Conservation (phyloP, 2,888 invertebrate species). For the Oconnorella tubifera region DNA sequence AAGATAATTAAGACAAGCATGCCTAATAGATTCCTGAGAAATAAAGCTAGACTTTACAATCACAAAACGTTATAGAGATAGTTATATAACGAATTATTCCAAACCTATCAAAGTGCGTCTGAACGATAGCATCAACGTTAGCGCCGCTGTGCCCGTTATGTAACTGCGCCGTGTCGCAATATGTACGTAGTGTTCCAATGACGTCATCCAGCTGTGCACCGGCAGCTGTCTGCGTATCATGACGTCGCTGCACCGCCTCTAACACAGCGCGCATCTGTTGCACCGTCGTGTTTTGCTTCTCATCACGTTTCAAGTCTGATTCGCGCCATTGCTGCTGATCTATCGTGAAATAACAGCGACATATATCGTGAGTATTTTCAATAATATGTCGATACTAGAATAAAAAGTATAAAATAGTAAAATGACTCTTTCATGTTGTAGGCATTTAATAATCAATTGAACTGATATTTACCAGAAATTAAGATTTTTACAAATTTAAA, state of each 20-base stretch:
- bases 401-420: too few species aligned
- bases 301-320: not conserved
- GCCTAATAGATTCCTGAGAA: too few species aligned
- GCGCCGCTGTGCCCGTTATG: not conserved
- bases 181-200: not conserved
- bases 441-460: too few species aligned
- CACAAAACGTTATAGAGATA: too few species aligned
- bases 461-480: too few species aligned
- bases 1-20: too few species aligned
- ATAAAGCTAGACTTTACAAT: too few species aligned
- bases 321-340: constrained; percentile 1
- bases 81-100: not conserved
- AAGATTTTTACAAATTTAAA: too few species aligned
- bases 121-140: not conserved
- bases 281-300: not conserved
- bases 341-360: too few species aligned
- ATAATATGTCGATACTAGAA: too few species aligned
- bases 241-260: not conserved
- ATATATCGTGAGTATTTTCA: too few species aligned
- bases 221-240: not conserved
- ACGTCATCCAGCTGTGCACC: not conserved
- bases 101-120: not conserved
- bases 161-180: not conserved
- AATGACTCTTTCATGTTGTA: too few species aligned
- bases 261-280: not conserved